These are phyloP conservation scores for Bubo blakistoni DNA, from an alignment of 2,113 vertebrate species.

Conservation along the genomic window DNA sequence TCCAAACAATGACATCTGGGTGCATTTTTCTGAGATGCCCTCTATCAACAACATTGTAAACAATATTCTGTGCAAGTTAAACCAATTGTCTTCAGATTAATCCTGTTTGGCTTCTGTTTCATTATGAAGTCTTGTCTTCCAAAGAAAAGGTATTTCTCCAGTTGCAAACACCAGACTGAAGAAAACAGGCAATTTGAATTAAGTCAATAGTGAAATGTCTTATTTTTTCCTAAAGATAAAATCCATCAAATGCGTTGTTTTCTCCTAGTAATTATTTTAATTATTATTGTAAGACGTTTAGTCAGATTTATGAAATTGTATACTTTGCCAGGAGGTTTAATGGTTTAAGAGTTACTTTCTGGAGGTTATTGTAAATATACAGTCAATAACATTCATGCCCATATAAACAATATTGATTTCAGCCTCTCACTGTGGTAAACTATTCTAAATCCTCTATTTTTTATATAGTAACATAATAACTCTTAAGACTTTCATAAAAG, in stretches of 20 bases:
- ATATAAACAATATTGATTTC: constrained; percentile 46
- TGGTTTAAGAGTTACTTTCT: constrained; percentile 31
- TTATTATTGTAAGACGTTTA: constrained; percentile 32
- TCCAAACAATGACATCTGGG: background rate
- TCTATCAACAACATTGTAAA: background rate
- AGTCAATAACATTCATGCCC: background rate
- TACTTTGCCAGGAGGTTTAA: constrained; percentile 39
- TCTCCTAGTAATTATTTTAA: constrained; percentile 35
- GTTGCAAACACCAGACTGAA: background rate
- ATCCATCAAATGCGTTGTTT: background rate
- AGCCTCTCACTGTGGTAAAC: background rate
- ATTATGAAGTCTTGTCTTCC: background rate
- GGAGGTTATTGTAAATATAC: constrained; percentile 37
- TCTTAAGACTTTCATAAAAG: constrained; percentile 5
- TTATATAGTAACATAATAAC: background rate
- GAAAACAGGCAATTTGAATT: background rate
- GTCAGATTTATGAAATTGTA: constrained; percentile 47
- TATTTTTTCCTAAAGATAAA: background rate
- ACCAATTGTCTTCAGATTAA: constrained; percentile 8
- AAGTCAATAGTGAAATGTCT: background rate
- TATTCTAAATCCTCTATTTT: background rate
- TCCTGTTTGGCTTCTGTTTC: constrained; percentile 16
- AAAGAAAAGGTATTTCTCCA: background rate
- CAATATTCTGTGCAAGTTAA: background rate
- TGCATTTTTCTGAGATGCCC: background rate